A percentile compares a stretch with the other conserved stretches of the same genome.
These are phyloP conservation scores for Drosophila sechellia DNA, from an alignment of 1,140 invertebrate species.

Conservation along the genomic window DNA sequence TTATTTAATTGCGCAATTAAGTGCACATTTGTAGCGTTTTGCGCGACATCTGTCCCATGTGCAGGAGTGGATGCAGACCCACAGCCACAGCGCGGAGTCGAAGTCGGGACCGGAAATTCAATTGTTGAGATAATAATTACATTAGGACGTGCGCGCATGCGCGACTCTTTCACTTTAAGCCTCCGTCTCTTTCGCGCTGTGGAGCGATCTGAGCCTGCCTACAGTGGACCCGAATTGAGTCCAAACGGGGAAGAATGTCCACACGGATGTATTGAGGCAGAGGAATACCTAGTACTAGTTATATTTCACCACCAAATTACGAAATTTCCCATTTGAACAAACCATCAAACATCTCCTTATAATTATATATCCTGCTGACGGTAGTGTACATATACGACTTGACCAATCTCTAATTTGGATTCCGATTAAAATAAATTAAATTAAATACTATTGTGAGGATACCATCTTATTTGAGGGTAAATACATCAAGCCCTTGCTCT, in stretches of 20 bases:
- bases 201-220: slow-evolving; percentile 30
- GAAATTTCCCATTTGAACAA: too few species aligned
- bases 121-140: slow-evolving; percentile 84
- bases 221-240: slow-evolving; percentile 34
- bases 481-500: slow-evolving; percentile 1
- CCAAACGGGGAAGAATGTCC: slow-evolving; percentile 26
- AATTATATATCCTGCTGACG: too few species aligned
- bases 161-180: slow-evolving; percentile 56
- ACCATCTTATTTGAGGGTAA: too few species aligned
- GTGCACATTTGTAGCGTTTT: slow-evolving; percentile 84
- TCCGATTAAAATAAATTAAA: too few species aligned
- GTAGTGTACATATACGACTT: too few species aligned
- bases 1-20: slow-evolving; percentile 84
- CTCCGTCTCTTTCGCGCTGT: slow-evolving; percentile 27
- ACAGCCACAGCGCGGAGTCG: slow-evolving; percentile 24
- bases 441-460: too few species aligned
- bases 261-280: neutral
- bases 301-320: too few species aligned
- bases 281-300: neutral
- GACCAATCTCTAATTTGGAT: too few species aligned
- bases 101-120: slow-evolving; percentile 80
- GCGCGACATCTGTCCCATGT: slow-evolving; percentile 82
- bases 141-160: slow-evolving; percentile 84
- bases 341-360: too few species aligned
- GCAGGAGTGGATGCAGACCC: slow-evolving; percentile 42